phyloP scores from a whole-genome alignment of 2,888 invertebrate species.

The Drosophila recens region DNA sequence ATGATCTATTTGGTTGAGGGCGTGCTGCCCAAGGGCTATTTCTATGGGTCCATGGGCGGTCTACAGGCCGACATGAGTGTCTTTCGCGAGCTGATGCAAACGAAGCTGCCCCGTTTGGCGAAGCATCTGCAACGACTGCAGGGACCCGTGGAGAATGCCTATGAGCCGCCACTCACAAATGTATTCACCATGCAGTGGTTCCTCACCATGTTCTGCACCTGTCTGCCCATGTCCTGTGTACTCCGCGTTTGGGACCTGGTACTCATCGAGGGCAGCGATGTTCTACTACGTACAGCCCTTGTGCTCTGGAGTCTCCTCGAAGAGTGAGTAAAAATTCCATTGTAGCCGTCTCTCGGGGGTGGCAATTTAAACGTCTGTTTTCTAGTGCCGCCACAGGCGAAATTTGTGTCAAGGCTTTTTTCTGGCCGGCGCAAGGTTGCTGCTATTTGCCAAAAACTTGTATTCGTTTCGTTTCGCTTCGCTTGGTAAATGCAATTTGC shows the following conservation, averaged over 20 bases:
- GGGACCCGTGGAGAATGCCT: slow-evolving; percentile 93
- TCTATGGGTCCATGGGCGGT: slow-evolving; percentile 97
- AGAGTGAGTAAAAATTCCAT: slow-evolving; percentile 88
- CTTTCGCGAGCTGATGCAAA: slow-evolving; percentile 94
- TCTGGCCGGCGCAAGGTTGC: slow-evolving; percentile 48
- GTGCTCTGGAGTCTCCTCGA: slow-evolving; percentile 98
- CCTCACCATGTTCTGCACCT: slow-evolving; percentile 95
- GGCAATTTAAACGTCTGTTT: slow-evolving; percentile 22
- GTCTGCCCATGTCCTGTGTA: slow-evolving; percentile 95
- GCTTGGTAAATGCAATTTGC: slow-evolving; percentile 53
- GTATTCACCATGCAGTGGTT: slow-evolving; percentile 99
- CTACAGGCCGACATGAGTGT: slow-evolving; percentile 99
- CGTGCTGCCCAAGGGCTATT: slow-evolving; percentile 90
- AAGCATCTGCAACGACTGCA: slow-evolving; percentile 96
- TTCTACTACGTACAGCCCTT: slow-evolving; percentile 94
- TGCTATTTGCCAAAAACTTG: slow-evolving; percentile 62
- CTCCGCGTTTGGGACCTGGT: slow-evolving; percentile 98
- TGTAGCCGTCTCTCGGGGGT: slow-evolving; percentile 1
- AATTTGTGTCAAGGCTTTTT: slow-evolving; percentile 72
- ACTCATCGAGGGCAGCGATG: slow-evolving; percentile 97
- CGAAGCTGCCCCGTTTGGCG: slow-evolving; percentile 94
- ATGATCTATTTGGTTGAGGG: slow-evolving; percentile 85
- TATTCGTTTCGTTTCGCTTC: background rate
- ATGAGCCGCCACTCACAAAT: slow-evolving; percentile 98
- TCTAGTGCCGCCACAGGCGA: slow-evolving; percentile 20